Evolutionary conservation across 2,113 vertebrate genomes (phyloP), one percentile per base, ranked within the genome.

Genomic region (Alces alces): DNA sequence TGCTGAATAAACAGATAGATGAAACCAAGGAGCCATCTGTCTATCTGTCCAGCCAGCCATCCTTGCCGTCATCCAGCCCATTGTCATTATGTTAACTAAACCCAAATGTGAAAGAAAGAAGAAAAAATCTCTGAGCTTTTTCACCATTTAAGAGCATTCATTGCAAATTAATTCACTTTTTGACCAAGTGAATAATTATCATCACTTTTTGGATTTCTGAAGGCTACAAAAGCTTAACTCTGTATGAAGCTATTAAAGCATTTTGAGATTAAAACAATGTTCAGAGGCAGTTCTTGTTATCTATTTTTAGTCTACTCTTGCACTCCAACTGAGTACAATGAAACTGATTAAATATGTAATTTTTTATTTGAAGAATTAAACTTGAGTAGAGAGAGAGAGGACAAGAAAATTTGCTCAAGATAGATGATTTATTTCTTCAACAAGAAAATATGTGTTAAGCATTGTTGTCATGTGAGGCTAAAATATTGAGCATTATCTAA

Each of bases 351-450:
- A 52, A 93, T 57, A 79, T 43, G 1, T 78, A 30, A 30, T 39
- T 30, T 50, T 89, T 30, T 64, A 58, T 85, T 76, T 88, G 66
- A 86, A 28, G 39, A 57, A 64, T 89, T 94, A 76, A 85, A 87
- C 39, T 73, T 60, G 36, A 95, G 43, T 66, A 70, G n/a, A 84
- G 84, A 92, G 84, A 92, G 19, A 86, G 87, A 91, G 54, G 50
- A 50, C 89, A 93, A 79, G 27, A 95, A 66, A 57, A 60, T 87
- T 90, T 78, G 2, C 47, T 97, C 47, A 39, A 61, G 17, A 78
- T 83, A 89, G 50, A 47, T 47, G 54, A 54, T 58, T 61, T 80
- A 14, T 61, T 60, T 54, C 33, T 58, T n/a, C 33, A 80, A 47
- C 14, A 36, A 33, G 54, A 33, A 86, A 91, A 9, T 70, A 43